A percentile compares a stretch with the other conserved stretches of the same genome.
phyloP scores from a whole-genome alignment of 2,797 vertebrate genomes.

The Merluccius polli region DNA sequence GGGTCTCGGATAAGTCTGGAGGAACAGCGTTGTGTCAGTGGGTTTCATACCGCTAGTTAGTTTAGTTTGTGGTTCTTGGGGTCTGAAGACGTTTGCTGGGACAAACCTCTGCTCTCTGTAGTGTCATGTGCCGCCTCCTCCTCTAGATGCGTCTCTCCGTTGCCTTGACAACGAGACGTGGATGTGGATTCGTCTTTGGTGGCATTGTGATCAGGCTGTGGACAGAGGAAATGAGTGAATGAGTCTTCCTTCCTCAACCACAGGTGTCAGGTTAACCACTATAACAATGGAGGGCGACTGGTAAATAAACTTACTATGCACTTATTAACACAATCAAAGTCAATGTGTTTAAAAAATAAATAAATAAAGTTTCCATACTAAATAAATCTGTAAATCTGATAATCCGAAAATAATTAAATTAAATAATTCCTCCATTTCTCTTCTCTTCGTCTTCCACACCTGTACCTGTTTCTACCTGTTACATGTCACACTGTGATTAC shows the following conservation, averaged over 20 bases:
- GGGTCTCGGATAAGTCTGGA: conserved; percentile 80
- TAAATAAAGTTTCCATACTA: too few species aligned
- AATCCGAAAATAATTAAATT: too few species aligned
- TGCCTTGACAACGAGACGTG: conserved; percentile 27
- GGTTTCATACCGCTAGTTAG: background rate
- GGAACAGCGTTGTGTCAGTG: background rate
- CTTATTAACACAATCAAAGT: background rate
- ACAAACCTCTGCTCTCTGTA: conserved; percentile 48
- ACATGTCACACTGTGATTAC: background rate
- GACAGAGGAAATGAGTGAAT: background rate
- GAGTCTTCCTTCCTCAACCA: background rate
- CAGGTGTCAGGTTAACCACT: background rate
- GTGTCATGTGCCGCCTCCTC: conserved; percentile 29
- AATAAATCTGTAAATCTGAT: too few species aligned
- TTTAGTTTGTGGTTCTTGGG: too few species aligned
- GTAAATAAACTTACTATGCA: background rate
- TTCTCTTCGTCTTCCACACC: background rate
- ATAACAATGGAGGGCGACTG: background rate
- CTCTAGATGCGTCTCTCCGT: conserved; percentile 47
- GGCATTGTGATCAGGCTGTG: conserved; percentile 34
- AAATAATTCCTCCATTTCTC: background rate
- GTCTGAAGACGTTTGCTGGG: background rate
- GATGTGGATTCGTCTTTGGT: conserved; percentile 21
- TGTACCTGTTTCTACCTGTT: background rate
- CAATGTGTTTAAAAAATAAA: too few species aligned